These are phyloP conservation scores for Lacerta agilis DNA, from an alignment of 2,797 vertebrate species.

Conservation along the genomic window DNA sequence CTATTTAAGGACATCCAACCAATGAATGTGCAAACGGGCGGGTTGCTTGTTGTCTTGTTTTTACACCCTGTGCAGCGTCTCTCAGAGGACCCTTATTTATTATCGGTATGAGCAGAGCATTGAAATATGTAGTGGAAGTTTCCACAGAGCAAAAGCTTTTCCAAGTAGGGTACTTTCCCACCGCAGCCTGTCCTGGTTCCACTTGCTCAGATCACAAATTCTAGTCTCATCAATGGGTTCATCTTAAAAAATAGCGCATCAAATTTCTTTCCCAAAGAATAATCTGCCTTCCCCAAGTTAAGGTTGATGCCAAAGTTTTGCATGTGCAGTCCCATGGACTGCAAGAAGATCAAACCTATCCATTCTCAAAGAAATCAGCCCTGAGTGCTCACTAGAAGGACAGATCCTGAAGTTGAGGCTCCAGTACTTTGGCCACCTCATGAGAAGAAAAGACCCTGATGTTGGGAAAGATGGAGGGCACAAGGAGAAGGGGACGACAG, in stretches of 20 bases:
- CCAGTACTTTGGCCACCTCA: too few relatives aligned
- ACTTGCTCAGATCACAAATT: slow-evolving; percentile 34
- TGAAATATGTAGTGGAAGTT: slow-evolving; percentile 61
- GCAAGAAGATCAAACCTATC: too few relatives aligned
- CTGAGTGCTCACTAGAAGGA: too few relatives aligned
- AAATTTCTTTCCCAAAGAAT: slow-evolving; percentile 34
- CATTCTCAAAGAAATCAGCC: too few relatives aligned
- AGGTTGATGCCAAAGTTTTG: neutral
- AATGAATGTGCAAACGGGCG: slow-evolving; percentile 54
- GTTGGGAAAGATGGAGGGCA: too few relatives aligned
- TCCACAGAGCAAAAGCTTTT: slow-evolving; percentile 61
- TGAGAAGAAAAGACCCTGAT: too few relatives aligned
- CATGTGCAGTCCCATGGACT: too few relatives aligned
- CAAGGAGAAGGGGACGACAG: too few relatives aligned
- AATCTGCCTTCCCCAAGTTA: slow-evolving; percentile 40
- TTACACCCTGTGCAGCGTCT: slow-evolving; percentile 41
- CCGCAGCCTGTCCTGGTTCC: slow-evolving; percentile 38
- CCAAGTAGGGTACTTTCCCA: slow-evolving; percentile 63
- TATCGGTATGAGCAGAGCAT: slow-evolving; percentile 63
- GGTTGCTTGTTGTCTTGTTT: slow-evolving; percentile 47
- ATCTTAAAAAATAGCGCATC: slow-evolving; percentile 28
- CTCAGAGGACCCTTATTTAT: slow-evolving; percentile 52
- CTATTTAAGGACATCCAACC: slow-evolving; percentile 65
- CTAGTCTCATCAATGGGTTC: slow-evolving; percentile 38
- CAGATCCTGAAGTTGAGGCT: too few relatives aligned